Evolutionary conservation across 92 coral and sea anemone species (phyloP).

Genomic region (Palythoa grandiflora): DNA sequence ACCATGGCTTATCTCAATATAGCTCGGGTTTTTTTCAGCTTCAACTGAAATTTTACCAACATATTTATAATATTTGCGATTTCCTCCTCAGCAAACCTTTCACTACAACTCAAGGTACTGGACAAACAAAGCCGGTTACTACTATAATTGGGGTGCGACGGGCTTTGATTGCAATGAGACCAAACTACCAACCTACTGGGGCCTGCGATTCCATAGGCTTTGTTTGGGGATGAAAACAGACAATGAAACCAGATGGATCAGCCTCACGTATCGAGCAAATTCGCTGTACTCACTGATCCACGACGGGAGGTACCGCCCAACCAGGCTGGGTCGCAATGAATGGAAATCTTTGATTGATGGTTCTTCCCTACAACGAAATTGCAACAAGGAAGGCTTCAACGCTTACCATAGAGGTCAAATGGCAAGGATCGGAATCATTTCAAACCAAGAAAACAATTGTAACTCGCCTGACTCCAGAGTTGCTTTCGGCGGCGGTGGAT

Average conservation of each 20-base stretch:
- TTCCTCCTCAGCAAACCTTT: background rate
- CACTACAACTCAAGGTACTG: background rate
- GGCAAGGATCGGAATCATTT: no score
- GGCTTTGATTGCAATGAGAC: background rate
- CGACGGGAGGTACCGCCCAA: background rate
- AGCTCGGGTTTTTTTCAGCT: no score
- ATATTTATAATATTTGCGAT: no score
- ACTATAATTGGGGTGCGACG: background rate
- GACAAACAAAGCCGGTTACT: background rate
- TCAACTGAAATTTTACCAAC: no score
- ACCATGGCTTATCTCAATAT: no score
- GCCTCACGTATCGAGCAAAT: background rate
- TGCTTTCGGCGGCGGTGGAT: background rate
- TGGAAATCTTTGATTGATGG: background rate
- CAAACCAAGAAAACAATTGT: slow-evolving; percentile 6
- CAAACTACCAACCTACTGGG: no score
- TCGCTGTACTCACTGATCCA: background rate
- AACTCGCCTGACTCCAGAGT: background rate
- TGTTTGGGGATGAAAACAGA: background rate
- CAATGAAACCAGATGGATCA: background rate
- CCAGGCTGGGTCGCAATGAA: background rate
- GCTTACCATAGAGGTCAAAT: no score
- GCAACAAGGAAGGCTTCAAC: background rate
- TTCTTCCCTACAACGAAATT: background rate
- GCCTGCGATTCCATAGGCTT: background rate